A percentile compares a stretch with the other conserved stretches of the same genome.
Evolutionary conservation across 2,888 invertebrate genomes (phyloP).

Genomic region (Perithous albicinctus): DNA sequence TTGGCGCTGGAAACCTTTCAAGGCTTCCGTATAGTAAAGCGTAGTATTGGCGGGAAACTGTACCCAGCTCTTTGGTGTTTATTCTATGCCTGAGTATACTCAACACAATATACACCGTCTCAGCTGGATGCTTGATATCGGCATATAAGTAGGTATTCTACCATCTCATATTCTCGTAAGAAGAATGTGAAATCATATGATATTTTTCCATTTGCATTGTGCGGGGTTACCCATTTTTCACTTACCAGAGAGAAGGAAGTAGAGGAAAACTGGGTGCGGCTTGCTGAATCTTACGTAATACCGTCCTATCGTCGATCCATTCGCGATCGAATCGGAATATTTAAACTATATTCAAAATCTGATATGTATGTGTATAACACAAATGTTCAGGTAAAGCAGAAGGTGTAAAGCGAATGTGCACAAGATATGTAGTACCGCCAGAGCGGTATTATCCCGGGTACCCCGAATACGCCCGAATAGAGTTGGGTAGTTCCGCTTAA

Average conservation of each 20-base stretch:
- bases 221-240: not conserved
- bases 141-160: not conserved
- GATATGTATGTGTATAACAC: too few relatives aligned
- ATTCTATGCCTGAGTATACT: not conserved
- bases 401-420: not conserved
- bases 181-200: not conserved
- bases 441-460: too few relatives aligned
- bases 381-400: not conserved
- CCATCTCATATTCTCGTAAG: not conserved
- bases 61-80: not conserved
- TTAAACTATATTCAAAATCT: too few relatives aligned
- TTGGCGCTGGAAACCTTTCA: not conserved
- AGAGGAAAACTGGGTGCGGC: not conserved
- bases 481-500: too few relatives aligned
- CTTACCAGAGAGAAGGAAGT: not conserved
- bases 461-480: too few relatives aligned
- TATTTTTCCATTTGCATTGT: too few relatives aligned
- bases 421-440: not conserved
- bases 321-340: too few relatives aligned
- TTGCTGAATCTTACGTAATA: not conserved
- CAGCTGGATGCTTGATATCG: not conserved
- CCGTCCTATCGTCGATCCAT: not conserved
- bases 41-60: conserved; percentile 4
- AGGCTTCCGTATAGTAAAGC: not conserved
- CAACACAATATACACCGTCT: not conserved